Evolutionary conservation across 2,888 invertebrate genomes (phyloP), one percentile per base, ranked within the genome.

Genomic region (Leptopilina drosophilae): DNA sequence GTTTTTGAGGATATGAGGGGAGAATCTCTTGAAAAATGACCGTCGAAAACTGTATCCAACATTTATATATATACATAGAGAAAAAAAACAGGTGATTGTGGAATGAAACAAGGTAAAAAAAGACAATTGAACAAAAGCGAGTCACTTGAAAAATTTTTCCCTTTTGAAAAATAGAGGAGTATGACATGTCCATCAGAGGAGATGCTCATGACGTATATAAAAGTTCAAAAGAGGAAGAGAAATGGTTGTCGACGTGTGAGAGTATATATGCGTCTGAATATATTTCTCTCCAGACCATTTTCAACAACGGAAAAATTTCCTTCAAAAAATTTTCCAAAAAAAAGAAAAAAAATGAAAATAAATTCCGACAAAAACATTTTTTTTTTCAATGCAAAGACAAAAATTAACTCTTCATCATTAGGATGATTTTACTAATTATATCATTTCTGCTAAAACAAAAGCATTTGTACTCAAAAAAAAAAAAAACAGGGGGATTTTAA

Each of bases 121-220:
- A 53, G n/a, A 56, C 33, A 53, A 56, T 12, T 20, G 53, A 26
- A 73, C 53, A 73, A 73, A 42, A 56, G 33, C 11, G 53, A 73
- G 33, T 33, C 14, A 73, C 69, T 73, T 33, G 69, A 73, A 53
- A 26, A 73, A 33, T 73, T 73, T 73, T 9, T 49, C 49, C 49
- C 26, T 33, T 6, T 8, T 42, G 42, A 42, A 14, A 56, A 73
- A 73, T 53, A 26, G 33, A 56, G 14, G 9, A 73, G 69, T n/a
- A n/a, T 67, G 69, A 73, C 33, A 53, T 53, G 53, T 73, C 69
- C 69, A 73, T 56, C 69, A 73, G 7, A 42, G 33, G 53, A 26
- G 69, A 73, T 33, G 53, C 46, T 69, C 14, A 53, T 69, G 49
- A 69, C 26, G 53, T 67, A 20, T 49, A 56, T 53, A 73, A 56